Conservation (phyloP, 2,888 invertebrate species). For the Stenodera caucasica region DNA sequence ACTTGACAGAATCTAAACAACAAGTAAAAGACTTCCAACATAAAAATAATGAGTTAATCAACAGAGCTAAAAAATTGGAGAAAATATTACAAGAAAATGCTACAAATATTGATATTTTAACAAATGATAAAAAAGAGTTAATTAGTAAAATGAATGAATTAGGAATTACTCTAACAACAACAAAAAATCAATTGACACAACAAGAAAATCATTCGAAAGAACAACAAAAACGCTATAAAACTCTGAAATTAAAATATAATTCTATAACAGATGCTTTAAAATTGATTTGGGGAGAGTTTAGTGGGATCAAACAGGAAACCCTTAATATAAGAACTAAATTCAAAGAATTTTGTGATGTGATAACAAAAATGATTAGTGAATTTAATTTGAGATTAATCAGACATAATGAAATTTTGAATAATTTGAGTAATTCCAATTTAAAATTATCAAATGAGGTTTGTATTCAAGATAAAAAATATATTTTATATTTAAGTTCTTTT, state of each 20-base stretch:
- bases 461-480: no score
- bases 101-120: no score
- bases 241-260: neutral
- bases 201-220: no score
- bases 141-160: no score
- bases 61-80: constrained; percentile 12
- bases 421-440: neutral
- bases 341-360: neutral
- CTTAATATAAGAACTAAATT: constrained; percentile 6
- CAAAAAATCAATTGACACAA: neutral
- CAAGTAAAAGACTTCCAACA: no score
- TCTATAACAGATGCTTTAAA: constrained; percentile 1
- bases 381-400: no score
- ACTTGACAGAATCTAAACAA: no score
- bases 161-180: no score
- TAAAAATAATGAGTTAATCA: constrained; percentile 8
- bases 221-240: neutral
- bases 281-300: neutral
- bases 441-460: neutral
- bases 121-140: no score
- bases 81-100: no score
- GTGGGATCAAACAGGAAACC: neutral
- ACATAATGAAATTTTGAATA: neutral
- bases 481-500: no score
- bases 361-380: no score